A percentile compares a stretch with the other conserved stretches of the same genome.
Evolutionary conservation across 2,797 vertebrate species (phyloP).

Genomic region (Mionectes olivaceus): DNA sequence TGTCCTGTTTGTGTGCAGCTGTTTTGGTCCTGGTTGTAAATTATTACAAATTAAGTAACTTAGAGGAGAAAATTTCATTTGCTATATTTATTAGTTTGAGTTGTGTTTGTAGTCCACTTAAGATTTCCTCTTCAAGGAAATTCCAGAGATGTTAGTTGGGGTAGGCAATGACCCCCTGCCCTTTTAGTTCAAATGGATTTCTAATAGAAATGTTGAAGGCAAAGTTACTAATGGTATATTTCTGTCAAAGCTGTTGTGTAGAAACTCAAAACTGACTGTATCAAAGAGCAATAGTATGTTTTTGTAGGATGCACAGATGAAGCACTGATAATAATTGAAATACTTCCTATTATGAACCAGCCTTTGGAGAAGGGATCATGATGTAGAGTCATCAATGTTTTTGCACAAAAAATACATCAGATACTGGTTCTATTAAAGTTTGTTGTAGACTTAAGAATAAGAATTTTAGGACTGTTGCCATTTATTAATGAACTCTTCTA

Average conservation of each 20-base stretch:
- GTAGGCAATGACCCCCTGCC: neutral
- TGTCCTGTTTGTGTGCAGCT: neutral
- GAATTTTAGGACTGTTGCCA: neutral
- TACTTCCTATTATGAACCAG: neutral
- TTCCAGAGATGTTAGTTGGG: neutral
- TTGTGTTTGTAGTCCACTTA: neutral
- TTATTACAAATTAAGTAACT: constrained; percentile 5
- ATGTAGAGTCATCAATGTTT: neutral
- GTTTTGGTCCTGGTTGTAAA: neutral
- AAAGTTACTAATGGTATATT: neutral
- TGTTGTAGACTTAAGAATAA: neutral
- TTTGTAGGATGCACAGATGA: neutral
- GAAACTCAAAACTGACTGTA: neutral
- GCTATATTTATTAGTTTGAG: neutral
- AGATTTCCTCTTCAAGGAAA: neutral
- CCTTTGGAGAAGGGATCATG: neutral
- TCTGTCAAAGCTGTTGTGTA: neutral
- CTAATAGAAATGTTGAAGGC: neutral
- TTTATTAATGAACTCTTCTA: neutral
- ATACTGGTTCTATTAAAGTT: neutral
- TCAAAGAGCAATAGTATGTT: neutral
- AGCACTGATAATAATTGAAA: neutral
- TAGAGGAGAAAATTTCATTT: neutral
- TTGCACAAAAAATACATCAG: neutral
- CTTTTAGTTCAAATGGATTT: neutral